phyloP scores from a whole-genome alignment of 2,888 invertebrate genomes.

The Belgica antarctica region DNA sequence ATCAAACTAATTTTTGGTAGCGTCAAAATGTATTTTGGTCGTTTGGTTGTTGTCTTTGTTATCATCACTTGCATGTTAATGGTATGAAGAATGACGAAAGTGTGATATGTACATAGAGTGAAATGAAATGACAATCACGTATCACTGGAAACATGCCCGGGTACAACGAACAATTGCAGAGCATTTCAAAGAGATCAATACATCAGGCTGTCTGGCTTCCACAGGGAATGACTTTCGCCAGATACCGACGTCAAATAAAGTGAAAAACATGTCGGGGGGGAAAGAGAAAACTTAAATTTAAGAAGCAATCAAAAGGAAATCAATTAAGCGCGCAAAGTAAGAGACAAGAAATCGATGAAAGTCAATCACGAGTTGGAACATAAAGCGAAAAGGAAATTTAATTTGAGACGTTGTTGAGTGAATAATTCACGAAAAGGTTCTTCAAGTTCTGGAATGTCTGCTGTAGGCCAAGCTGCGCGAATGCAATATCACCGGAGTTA shows the following conservation, averaged over 20 bases:
- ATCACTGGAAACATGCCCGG: too few relatives aligned
- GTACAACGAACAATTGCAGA: too few relatives aligned
- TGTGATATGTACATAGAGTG: not conserved
- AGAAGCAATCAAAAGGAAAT: too few relatives aligned
- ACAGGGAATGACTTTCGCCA: too few relatives aligned
- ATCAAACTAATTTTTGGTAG: constrained; percentile 31
- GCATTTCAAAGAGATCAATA: too few relatives aligned
- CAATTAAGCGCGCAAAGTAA: not conserved
- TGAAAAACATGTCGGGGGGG: too few relatives aligned
- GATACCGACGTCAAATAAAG: too few relatives aligned
- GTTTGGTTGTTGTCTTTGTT: not conserved
- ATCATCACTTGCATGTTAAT: not conserved
- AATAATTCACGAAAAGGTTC: constrained; percentile 41
- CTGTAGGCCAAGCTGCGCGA: constrained; percentile 36
- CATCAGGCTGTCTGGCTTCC: too few relatives aligned
- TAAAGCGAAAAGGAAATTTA: constrained; percentile 16
- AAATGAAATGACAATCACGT: not conserved
- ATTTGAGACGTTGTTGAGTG: constrained; percentile 39
- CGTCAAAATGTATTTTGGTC: not conserved
- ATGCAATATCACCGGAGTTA: not conserved
- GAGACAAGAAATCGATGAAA: not conserved
- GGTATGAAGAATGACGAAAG: not conserved
- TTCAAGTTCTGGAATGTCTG: constrained; percentile 42
- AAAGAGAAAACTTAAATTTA: too few relatives aligned
- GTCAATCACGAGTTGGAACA: not conserved